A percentile compares a stretch with the other conserved stretches of the same genome.
phyloP scores from a whole-genome alignment of 2,888 invertebrate genomes.

The Diplolepis rosae region DNA sequence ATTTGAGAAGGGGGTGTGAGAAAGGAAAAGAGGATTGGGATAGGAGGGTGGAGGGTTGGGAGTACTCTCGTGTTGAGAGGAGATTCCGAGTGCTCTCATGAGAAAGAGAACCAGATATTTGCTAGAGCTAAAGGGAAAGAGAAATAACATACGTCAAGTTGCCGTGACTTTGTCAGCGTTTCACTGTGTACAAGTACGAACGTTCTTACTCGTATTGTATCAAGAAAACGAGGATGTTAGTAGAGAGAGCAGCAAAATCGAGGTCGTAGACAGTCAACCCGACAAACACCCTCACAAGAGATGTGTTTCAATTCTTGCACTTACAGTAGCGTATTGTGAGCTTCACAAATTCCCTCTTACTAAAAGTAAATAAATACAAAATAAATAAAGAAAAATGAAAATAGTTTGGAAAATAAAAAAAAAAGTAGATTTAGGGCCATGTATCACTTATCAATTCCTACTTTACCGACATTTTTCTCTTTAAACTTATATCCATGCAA shows the following conservation, averaged over 20 bases:
- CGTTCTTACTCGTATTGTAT: slow-evolving; percentile 60
- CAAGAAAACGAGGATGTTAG: slow-evolving; percentile 55
- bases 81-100: slow-evolving; percentile 68
- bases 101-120: slow-evolving; percentile 52
- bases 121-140: slow-evolving; percentile 38
- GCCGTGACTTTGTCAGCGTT: slow-evolving; percentile 69
- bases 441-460: too few species aligned
- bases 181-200: slow-evolving; percentile 60
- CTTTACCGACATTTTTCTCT: too few species aligned
- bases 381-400: too few species aligned
- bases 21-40: slow-evolving; percentile 32
- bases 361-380: too few species aligned
- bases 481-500: too few species aligned
- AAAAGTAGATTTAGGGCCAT: too few species aligned
- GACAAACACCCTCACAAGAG: slow-evolving; percentile 19
- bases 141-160: slow-evolving; percentile 52
- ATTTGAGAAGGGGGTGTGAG: slow-evolving; percentile 28
- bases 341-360: too few species aligned
- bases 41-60: slow-evolving; percentile 41
- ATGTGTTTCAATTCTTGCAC: slow-evolving; percentile 23
- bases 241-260: slow-evolving; percentile 47
- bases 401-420: too few species aligned
- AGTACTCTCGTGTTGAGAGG: slow-evolving; percentile 66
- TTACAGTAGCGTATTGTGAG: slow-evolving; percentile 24
- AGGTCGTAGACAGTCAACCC: slow-evolving; percentile 33